Evolutionary conservation across 2,888 invertebrate species (phyloP), one percentile per base, ranked within the genome.

Genomic region (Taenaris catops): DNA sequence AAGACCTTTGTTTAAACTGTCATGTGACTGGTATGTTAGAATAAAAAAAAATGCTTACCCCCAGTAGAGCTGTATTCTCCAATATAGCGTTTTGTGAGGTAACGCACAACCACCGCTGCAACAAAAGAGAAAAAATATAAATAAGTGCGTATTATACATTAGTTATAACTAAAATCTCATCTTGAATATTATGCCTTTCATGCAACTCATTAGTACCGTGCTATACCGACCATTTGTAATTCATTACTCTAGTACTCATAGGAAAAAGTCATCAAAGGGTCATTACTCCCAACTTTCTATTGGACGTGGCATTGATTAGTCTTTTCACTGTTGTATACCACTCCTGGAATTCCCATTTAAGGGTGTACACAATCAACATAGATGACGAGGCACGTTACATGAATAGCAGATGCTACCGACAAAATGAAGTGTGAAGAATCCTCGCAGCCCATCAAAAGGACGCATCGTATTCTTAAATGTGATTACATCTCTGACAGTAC

Each of bases 51-150:
- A 1, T 12, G 45, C 92, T 91, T 70, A 93, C 93, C 93, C 74
- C 92, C 92, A 53, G 92, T 92, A 43, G 93, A 93, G 79, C 93
- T 93, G 86, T 93, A 93, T 88, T 93, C 93, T 51, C 93, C 93
- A 62, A 93, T 93, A 72, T 93, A 93, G 57, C 93, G 88, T 78
- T 92, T 93, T 46, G 93, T 93, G 58, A 93, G 86, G 79, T 93
- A 93, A 61, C 93, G 90, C 63, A 93, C 93, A 49, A 92, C 92
- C 59, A 93, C 92, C 63, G 93, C 93, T 93, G 91, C 53, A 93
- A 92, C 78, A 87, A 78, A 72, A 69, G 60, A 56, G 66, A 64
- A 58, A 41, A 32, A 44, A 35, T n/a, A n/a, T n/a, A n/a, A n/a
- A n/a, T n/a, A n/a, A n/a, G n/a, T n/a, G n/a, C n/a, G n/a, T n/a